These are phyloP conservation scores for Apis laboriosa DNA, from an alignment of 1,140 invertebrate genomes.

Conservation along the genomic window DNA sequence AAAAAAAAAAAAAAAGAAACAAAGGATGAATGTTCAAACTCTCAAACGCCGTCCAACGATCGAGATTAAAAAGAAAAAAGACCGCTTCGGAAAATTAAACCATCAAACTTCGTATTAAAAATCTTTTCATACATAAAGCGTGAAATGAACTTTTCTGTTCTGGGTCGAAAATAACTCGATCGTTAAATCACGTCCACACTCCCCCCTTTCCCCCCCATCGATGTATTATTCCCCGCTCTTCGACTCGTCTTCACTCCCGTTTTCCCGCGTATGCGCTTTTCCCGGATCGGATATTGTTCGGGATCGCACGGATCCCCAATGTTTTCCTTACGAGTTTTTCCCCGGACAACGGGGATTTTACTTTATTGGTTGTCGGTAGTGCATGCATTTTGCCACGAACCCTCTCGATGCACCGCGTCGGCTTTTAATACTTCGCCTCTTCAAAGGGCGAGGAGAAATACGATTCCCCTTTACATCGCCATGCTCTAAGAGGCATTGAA, in stretches of 20 bases:
- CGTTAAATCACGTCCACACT: background rate
- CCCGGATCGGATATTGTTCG: constrained; percentile 5
- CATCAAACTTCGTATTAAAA: background rate
- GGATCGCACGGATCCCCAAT: background rate
- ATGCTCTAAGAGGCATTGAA: constrained; percentile 37
- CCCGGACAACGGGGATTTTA: constrained; percentile 2
- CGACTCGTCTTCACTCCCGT: background rate
- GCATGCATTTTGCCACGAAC: constrained; percentile 38
- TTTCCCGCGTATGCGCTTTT: background rate
- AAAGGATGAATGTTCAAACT: background rate
- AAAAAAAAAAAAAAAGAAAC: background rate
- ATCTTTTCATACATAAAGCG: background rate
- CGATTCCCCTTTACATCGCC: constrained; percentile 37
- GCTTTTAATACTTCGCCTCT: constrained; percentile 53
- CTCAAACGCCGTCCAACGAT: background rate
- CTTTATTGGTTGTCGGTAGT: constrained; percentile 10
- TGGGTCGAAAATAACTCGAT: background rate
- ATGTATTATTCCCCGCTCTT: background rate
- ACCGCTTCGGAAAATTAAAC: background rate
- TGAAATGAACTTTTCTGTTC: background rate
- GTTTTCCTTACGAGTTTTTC: constrained; percentile 35
- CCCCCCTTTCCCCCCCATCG: too few species aligned
- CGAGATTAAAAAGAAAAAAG: background rate
- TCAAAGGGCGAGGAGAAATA: constrained; percentile 47
- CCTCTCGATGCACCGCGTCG: constrained; percentile 27